Base-by-base conservation (phyloP, 2,797 vertebrate species). In the Eospalax fontanierii region DNA sequence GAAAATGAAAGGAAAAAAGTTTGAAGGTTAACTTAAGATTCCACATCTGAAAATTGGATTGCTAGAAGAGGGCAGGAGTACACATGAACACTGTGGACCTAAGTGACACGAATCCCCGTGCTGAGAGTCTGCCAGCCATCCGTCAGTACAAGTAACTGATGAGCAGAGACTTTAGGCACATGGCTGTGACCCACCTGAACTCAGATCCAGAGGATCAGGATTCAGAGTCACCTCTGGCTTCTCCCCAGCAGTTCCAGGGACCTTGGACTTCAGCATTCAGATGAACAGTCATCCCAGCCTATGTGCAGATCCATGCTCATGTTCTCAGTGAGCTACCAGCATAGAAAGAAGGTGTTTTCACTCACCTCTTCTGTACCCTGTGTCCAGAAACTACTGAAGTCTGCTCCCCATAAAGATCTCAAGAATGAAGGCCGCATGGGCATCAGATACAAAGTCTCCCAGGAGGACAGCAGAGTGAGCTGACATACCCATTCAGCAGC, bases 91-190 rank as follows among this genome's bases (percentile, higher is more conserved):
- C 57, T 74, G 33, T 86, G 50, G 57, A 74, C 33, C 28, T 63
- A 14, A 1, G 16, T 12, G 33, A 21, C 4, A 3, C 3, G 28
- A 63, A 7, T 80, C n/a, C 70, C 9, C 83, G 54, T 30, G 6
- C n/a, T n/a, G 40, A 33, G 9, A 24, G 11, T 70, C 35, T 63
- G 1, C 40, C 26, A 26, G 1, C 2, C 10, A 12, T 19, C 3
- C 43, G 18, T 33, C 35, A 65, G 73, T 30, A 57, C 26, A 81
- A n/a, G n/a, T n/a, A n/a, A 0, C 1, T 2, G 9, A 22, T 35
- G 12, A 71, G 24, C 38, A 71, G 71, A 40, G 71, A 40, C 2
- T 2, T 1, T 0, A 28, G 78, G 30, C 1, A 1, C 1, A 0
- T 2, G n/a, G 26, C 9, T 61, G 15, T 14, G 24, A 71, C 73